Evolutionary conservation across 1,140 invertebrate species (phyloP).

Genomic region (Xylocopa sonorina): DNA sequence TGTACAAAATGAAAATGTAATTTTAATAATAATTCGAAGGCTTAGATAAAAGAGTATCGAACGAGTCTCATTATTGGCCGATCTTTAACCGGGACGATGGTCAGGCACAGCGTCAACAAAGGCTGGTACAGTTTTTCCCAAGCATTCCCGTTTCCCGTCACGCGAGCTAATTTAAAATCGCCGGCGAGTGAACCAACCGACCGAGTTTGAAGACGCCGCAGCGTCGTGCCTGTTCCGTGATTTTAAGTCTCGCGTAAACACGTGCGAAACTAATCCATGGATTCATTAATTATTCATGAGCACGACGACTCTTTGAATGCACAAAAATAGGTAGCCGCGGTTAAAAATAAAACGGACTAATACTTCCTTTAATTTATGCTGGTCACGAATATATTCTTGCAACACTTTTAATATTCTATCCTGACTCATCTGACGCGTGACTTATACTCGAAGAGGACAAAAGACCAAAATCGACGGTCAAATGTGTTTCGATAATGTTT

Average conservation of each 20-base stretch:
- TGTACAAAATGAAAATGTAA: too few relatives aligned
- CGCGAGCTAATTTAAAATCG: constrained; percentile 54
- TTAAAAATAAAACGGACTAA: not conserved
- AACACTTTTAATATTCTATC: not conserved
- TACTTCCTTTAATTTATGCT: not conserved
- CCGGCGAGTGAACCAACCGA: constrained; percentile 39
- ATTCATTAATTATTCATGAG: not conserved
- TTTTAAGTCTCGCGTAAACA: not conserved
- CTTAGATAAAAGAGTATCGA: too few relatives aligned
- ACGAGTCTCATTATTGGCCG: too few relatives aligned
- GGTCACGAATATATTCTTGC: not conserved
- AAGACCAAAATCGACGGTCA: too few relatives aligned
- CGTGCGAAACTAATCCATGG: not conserved
- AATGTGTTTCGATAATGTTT: too few relatives aligned
- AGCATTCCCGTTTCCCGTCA: constrained; percentile 30
- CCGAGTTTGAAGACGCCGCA: constrained; percentile 29
- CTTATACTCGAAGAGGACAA: not conserved
- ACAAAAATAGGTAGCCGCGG: not conserved
- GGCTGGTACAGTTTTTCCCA: constrained; percentile 28
- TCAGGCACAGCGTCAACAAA: not conserved
- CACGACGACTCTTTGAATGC: not conserved
- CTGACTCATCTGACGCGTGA: too few relatives aligned
- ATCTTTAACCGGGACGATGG: not conserved
- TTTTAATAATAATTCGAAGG: too few relatives aligned
- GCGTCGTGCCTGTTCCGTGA: not conserved